Conservation (phyloP, 2,797 vertebrate genomes). For the Halcyon leucocephala region DNA sequence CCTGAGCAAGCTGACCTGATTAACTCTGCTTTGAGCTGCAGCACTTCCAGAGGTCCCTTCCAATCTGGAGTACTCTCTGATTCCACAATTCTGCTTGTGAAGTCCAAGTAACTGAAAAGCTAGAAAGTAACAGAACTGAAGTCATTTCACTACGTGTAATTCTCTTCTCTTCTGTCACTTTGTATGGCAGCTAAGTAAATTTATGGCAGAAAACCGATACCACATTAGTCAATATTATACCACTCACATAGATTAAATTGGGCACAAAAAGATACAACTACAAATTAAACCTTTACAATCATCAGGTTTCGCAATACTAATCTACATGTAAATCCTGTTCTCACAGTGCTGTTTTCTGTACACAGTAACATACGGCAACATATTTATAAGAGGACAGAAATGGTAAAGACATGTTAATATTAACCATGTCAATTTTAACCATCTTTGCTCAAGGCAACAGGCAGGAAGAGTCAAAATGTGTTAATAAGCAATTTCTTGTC, state of each 20-base stretch:
- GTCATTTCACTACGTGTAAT: not conserved
- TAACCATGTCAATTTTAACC: not conserved
- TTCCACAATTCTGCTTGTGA: not conserved
- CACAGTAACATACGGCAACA: not conserved
- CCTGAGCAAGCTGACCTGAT: not conserved
- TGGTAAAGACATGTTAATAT: not conserved
- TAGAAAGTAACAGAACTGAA: not conserved
- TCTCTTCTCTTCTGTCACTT: not conserved
- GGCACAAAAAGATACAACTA: not conserved
- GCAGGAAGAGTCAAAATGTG: too few species aligned
- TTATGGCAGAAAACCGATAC: not conserved
- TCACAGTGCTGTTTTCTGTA: not conserved
- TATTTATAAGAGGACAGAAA: not conserved
- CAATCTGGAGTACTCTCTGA: not conserved
- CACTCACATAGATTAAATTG: not conserved
- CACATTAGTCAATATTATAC: not conserved
- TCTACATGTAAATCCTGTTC: not conserved
- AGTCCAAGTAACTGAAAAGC: not conserved
- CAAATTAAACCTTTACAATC: conserved; percentile 6
- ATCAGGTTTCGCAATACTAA: not conserved
- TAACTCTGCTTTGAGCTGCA: not conserved
- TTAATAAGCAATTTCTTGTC: not conserved
- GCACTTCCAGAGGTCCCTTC: not conserved
- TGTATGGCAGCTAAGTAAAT: not conserved
- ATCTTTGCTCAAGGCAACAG: not conserved